Evolutionary conservation across 2,888 invertebrate species (phyloP), one percentile per base, ranked within the genome.

Genomic region (Lamellibrachia columna): DNA sequence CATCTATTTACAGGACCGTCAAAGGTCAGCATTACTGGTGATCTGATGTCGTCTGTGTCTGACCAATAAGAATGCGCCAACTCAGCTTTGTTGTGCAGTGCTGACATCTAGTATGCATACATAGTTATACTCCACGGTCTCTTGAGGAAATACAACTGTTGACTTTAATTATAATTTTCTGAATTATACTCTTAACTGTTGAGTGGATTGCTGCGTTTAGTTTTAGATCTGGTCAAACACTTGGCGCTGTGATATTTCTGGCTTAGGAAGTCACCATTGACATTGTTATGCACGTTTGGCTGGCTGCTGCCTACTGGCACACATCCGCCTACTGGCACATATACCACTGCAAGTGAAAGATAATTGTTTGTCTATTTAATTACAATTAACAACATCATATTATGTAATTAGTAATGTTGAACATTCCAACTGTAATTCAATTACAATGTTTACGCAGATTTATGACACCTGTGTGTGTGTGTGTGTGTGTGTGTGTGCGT

Each of bases 61-160:
- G 22, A 75, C 75, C 75, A 75, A 75, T 22, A n/a, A 75, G 75
- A 75, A 75, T 22, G 75, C 22, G 75, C 75, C 75, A 75, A n/a
- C 75, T 75, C 15, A 75, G 75, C 75, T 75, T 75, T 75, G 75
- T 75, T 22, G n/a, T 75, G 75, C 75, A 75, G 75, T 75, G 75
- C 75, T 75, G 75, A 22, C 75, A 75, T 75, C 75, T 75, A 75
- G 75, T 75, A 75, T 75, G 75, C 22, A 75, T n/a, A 75, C 75
- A 75, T 15, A 22, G n/a, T 75, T 75, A 75, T n/a, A 75, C 22
- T 11, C 75, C n/a, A 22, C n/a, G 11, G 15, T 15, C 22, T 11
- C 75, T 75, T n/a, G 6, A 75, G 75, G 75, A 75, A 75, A 75
- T 75, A 75, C 75, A 75, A 75, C 75, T 75, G 75, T 75, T 75